Evolutionary conservation across 2,113 vertebrate species (phyloP).

Genomic region (Ceyx margarethae): DNA sequence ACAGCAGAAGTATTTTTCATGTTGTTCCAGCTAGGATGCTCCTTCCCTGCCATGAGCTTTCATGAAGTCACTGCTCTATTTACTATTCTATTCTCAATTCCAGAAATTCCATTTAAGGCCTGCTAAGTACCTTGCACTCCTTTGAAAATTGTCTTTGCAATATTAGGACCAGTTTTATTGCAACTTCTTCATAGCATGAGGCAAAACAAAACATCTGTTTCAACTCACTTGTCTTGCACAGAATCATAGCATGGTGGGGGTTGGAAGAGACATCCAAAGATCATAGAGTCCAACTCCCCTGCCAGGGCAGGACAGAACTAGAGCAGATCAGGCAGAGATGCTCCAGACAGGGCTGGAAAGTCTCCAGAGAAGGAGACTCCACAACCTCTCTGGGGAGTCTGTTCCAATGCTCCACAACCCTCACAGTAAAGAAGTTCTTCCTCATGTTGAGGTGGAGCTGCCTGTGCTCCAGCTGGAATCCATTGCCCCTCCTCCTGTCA

Average conservation of each 20-base stretch:
- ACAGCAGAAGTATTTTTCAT: neutral
- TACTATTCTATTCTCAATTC: neutral
- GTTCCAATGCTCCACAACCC: too few relatives aligned
- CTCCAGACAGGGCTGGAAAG: too few relatives aligned
- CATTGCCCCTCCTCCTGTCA: too few relatives aligned
- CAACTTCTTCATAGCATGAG: neutral
- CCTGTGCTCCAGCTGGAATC: too few relatives aligned
- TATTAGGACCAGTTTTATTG: neutral
- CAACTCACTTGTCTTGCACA: neutral
- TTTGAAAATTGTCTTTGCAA: neutral
- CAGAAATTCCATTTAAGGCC: neutral
- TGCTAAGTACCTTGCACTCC: rapidly evolving
- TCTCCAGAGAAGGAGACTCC: too few relatives aligned
- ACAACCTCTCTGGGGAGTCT: too few relatives aligned
- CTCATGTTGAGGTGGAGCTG: too few relatives aligned
- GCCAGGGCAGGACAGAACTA: too few relatives aligned
- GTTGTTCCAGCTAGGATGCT: neutral
- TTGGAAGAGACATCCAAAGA: too few relatives aligned
- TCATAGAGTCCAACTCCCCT: too few relatives aligned
- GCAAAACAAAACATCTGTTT: neutral
- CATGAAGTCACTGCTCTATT: neutral
- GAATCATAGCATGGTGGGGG: neutral
- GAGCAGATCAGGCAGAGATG: too few relatives aligned
- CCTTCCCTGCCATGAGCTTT: neutral
- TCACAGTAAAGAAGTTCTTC: too few relatives aligned